phyloP scores from a whole-genome alignment of 1,140 invertebrate genomes.

The Pentalonia nigronervosa region DNA sequence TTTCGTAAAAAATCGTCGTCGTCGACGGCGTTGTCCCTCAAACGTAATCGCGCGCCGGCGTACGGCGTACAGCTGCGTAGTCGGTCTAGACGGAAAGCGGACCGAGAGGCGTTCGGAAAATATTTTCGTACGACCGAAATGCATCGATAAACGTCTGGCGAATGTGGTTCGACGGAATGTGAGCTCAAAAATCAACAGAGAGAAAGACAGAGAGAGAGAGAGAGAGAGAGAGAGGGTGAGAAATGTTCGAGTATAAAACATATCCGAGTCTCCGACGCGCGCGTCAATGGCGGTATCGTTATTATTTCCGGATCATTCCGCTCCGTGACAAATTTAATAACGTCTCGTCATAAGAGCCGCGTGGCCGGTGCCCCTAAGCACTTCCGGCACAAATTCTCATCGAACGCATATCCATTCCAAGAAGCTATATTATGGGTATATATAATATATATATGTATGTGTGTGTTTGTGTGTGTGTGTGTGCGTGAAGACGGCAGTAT shows the following conservation, averaged over 20 bases:
- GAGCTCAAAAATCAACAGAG: neutral
- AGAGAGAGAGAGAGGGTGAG: too few species aligned
- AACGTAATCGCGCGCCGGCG: too few species aligned
- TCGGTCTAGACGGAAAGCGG: neutral
- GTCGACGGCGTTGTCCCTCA: too few species aligned
- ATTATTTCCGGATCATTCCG: conserved; percentile 12
- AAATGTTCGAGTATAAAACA: conserved; percentile 5
- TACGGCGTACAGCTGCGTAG: neutral
- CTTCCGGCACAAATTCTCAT: neutral
- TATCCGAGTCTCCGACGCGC: neutral
- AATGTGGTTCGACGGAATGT: neutral
- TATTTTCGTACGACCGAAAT: neutral
- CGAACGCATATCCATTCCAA: neutral
- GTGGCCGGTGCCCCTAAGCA: neutral
- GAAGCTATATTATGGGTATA: neutral
- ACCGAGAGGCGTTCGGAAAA: neutral
- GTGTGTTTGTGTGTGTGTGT: too few species aligned
- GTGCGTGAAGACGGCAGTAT: neutral
- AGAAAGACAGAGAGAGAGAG: too few species aligned
- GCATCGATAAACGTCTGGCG: neutral
- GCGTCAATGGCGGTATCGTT: neutral
- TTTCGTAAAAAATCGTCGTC: too few species aligned
- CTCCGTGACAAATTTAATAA: conserved; percentile 18
- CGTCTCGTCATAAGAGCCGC: neutral
- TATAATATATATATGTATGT: too few species aligned